Percentiles rank a stretch among this genome's conserved stretches.
Evolutionary conservation across 2,888 invertebrate species (phyloP).

Genomic region (Drosophila neotestacea): DNA sequence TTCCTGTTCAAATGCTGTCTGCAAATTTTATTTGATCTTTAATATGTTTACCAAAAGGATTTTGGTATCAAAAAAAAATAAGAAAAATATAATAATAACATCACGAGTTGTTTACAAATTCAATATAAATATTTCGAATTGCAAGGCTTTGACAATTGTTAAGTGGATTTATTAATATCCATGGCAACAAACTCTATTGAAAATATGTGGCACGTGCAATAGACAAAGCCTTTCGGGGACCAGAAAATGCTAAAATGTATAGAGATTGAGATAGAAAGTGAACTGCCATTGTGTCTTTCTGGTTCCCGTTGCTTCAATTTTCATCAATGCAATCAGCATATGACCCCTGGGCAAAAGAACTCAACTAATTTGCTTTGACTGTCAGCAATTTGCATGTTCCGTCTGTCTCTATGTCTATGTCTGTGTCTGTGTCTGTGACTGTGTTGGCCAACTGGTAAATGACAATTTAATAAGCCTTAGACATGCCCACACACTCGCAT

Average conservation of each 20-base stretch:
- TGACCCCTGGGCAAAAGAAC: slow-evolving; percentile 27
- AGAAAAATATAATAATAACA: not conserved
- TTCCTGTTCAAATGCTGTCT: not conserved
- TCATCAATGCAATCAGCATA: slow-evolving; percentile 53
- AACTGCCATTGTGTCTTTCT: not conserved
- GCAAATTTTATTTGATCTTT: not conserved
- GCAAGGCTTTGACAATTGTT: slow-evolving; percentile 9
- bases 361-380: slow-evolving; percentile 60
- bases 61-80: not conserved
- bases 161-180: slow-evolving; percentile 12
- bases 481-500: slow-evolving; percentile 28
- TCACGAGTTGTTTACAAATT: slow-evolving; percentile 14
- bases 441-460: slow-evolving; percentile 40
- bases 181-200: slow-evolving; percentile 13
- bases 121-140: not conserved
- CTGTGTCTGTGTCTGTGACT: no score
- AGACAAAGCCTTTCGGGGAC: not conserved
- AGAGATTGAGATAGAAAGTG: not conserved
- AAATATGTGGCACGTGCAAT: slow-evolving; percentile 15
- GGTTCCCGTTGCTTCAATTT: not conserved
- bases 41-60: not conserved
- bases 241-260: not conserved
- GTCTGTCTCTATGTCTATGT: not conserved
- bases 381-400: slow-evolving; percentile 54
- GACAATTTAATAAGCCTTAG: slow-evolving; percentile 67